Evolutionary conservation across 1,140 invertebrate genomes (phyloP).

Genomic region (Carposina sasakii): DNA sequence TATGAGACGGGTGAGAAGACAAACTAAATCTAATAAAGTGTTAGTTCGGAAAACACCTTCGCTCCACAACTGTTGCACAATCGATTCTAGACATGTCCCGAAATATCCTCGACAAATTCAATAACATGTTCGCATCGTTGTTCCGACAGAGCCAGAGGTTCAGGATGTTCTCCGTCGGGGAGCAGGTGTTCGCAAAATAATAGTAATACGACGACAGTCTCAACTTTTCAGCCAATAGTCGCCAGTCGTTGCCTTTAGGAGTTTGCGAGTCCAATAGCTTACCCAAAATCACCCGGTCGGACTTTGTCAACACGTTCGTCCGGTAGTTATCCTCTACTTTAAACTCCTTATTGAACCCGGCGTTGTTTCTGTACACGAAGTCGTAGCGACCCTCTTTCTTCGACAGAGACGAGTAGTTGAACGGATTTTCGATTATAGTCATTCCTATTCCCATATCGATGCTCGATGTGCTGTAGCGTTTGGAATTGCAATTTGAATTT

Average conservation of each 20-base stretch:
- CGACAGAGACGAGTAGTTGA: constrained; percentile 64
- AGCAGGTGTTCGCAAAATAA: constrained; percentile 96
- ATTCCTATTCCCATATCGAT: constrained; percentile 51
- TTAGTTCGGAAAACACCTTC: constrained; percentile 59
- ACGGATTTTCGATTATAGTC: constrained; percentile 65
- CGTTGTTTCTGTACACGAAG: constrained; percentile 51
- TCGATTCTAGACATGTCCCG: constrained; percentile 94
- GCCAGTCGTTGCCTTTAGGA: constrained; percentile 93
- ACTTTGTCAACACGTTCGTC: constrained; percentile 58
- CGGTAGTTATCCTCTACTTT: constrained; percentile 61
- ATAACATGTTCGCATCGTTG: constrained; percentile 85
- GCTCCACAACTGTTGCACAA: constrained; percentile 90
- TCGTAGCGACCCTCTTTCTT: constrained; percentile 61
- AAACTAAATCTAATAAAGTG: too few species aligned
- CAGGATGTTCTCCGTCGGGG: constrained; percentile 95
- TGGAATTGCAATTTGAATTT: constrained; percentile 64
- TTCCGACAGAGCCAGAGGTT: constrained; percentile 97
- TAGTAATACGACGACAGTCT: constrained; percentile 95
- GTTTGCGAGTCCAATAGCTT: constrained; percentile 92
- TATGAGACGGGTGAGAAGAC: too few species aligned
- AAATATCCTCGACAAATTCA: constrained; percentile 90
- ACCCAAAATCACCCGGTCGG: constrained; percentile 87
- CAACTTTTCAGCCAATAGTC: constrained; percentile 92
- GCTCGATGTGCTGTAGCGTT: constrained; percentile 60
- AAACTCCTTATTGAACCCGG: too few species aligned